Evolutionary conservation across 2,888 invertebrate species (phyloP), one percentile per base, ranked within the genome.

Genomic region (Chymomyza amoena): DNA sequence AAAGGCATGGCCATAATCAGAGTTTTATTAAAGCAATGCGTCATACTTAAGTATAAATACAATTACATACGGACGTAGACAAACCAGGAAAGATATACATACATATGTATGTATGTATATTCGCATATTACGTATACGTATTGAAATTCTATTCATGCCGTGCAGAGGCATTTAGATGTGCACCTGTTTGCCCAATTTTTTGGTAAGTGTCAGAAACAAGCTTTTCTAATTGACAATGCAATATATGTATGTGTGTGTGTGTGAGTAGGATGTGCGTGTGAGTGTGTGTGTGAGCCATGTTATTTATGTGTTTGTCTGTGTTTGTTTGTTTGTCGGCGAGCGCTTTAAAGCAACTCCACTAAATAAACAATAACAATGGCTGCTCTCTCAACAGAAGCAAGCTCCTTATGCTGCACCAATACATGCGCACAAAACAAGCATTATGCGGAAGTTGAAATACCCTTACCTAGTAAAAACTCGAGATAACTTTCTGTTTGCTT

Each of bases 291-390:
- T 13, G 13, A 45, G 10, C 1, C 13, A 13, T 45, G 39, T 45
- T 45, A 45, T 45, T 45, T 45, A 45, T 45, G 39, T 45, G 39
- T 45, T 13, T 45, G 39, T 39, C 1, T 39, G 39, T 39, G 32
- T 32, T 32, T 45, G 39, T 45, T 45, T 10, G 13, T 45, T 45
- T 45, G 13, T 45, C 13, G 39, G 4, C 13, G 39, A 45, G 39
- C 13, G 39, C 39, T 45, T 45, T 45, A 45, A 45, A 45, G 39
- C 39, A 45, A 15, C 65, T 39, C 64, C 67, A 72, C 64, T 67
- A 64, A 68, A 73, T 73, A 78, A 84, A 87, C 85, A 84, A 69
- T 65, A 84, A 72, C 70, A 67, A 51, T 61, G 64, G 20, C n/a
- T 10, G 5, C 39, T 45, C 39, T 45, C 39, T 45, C 13, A 13